Evolutionary conservation across 2,888 invertebrate species (phyloP).

Genomic region (Tetragonula carbonaria): DNA sequence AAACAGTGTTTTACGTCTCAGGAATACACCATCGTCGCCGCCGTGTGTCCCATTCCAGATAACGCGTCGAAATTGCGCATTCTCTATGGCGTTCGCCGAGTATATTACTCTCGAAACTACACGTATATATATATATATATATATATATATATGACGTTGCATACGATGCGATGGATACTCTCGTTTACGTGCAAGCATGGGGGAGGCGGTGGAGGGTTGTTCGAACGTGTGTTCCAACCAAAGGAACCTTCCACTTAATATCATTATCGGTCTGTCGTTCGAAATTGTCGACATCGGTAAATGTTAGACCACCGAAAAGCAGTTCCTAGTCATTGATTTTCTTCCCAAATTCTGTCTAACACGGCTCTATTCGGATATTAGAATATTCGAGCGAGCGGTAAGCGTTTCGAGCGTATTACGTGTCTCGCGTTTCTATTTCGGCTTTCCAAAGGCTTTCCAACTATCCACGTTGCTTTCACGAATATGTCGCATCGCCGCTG

Average conservation of each 20-base stretch:
- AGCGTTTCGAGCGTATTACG: conserved; percentile 33
- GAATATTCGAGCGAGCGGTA: conserved; percentile 38
- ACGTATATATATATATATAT: too few relatives aligned
- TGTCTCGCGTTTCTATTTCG: conserved; percentile 1
- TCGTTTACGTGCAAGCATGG: conserved; percentile 5
- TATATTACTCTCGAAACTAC: too few relatives aligned
- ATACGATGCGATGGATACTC: conserved; percentile 31
- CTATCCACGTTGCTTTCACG: too few relatives aligned
- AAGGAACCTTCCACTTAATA: conserved; percentile 50
- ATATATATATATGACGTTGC: too few relatives aligned
- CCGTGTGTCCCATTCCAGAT: too few relatives aligned
- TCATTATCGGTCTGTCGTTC: conserved; percentile 45
- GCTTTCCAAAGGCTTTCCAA: background rate
- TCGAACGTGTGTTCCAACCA: conserved; percentile 19
- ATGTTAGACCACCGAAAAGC: conserved; percentile 34
- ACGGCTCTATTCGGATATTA: background rate
- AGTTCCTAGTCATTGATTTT: conserved; percentile 44
- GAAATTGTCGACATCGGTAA: conserved; percentile 22
- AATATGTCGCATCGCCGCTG: background rate
- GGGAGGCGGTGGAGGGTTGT: background rate
- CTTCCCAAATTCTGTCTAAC: conserved; percentile 39
- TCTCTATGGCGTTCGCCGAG: too few relatives aligned
- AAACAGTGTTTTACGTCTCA: too few relatives aligned
- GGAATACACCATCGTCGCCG: too few relatives aligned
- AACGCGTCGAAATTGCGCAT: too few relatives aligned